These are phyloP conservation scores for Drosophila micromelanica DNA, from an alignment of 1,140 invertebrate genomes.

Conservation along the genomic window DNA sequence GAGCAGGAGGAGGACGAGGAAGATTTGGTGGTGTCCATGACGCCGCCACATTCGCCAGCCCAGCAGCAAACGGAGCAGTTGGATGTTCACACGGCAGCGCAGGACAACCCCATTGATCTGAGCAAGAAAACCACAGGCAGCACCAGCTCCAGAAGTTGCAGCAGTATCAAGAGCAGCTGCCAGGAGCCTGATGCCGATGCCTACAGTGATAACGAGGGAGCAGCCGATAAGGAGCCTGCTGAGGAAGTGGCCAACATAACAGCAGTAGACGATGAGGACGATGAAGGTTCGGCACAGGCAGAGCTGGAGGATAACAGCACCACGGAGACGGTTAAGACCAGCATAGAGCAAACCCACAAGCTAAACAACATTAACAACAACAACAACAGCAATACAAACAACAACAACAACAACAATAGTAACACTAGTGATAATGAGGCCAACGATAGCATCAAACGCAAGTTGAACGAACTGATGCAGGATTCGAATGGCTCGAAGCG, in stretches of 20 bases:
- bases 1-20: slow-evolving; percentile 53
- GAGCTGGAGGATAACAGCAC: slow-evolving; percentile 35
- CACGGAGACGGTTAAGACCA: slow-evolving; percentile 54
- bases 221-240: background rate
- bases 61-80: slow-evolving; percentile 17
- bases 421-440: slow-evolving; percentile 59
- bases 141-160: slow-evolving; percentile 63
- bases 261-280: slow-evolving; percentile 72
- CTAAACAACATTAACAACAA: slow-evolving; percentile 61
- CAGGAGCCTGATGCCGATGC: slow-evolving; percentile 55
- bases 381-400: slow-evolving; percentile 65
- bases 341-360: slow-evolving; percentile 57
- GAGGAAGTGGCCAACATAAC: slow-evolving; percentile 30
- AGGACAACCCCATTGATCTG: slow-evolving; percentile 92
- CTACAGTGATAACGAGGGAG: slow-evolving; percentile 47
- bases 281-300: slow-evolving; percentile 38
- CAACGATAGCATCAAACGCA: slow-evolving; percentile 81
- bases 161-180: slow-evolving; percentile 49
- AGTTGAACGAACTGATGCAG: slow-evolving; percentile 64
- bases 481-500: slow-evolving; percentile 84
- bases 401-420: slow-evolving; percentile 58
- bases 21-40: slow-evolving; percentile 83
- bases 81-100: slow-evolving; percentile 68
- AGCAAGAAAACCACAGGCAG: slow-evolving; percentile 88
- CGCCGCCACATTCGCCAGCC: slow-evolving; percentile 76